A percentile compares a stretch with the other conserved stretches of the same genome.
phyloP scores from a whole-genome alignment of 2,113 vertebrate species.

The Erythrocercus mccallii region DNA sequence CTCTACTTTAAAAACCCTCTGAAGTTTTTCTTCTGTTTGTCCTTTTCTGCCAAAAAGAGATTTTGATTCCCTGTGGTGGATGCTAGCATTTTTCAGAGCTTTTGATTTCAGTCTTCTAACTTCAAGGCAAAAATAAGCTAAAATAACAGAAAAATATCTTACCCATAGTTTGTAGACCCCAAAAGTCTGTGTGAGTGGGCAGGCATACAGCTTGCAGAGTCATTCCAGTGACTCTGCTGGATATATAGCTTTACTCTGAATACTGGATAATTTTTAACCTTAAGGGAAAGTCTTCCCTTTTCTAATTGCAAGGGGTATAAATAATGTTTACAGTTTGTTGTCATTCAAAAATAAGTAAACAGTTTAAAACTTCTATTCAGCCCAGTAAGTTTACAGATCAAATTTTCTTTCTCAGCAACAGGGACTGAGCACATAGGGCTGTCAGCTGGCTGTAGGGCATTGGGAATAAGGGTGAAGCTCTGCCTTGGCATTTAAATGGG shows the following conservation, averaged over 20 bases:
- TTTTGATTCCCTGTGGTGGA: background rate
- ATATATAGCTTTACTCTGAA: background rate
- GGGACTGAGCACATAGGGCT: background rate
- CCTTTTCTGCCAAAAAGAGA: background rate
- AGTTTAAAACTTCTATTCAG: background rate
- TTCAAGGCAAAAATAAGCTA: background rate
- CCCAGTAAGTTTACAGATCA: background rate
- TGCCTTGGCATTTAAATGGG: background rate
- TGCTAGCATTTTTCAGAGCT: background rate
- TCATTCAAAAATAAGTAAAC: background rate
- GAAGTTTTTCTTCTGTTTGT: background rate
- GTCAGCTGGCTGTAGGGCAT: background rate
- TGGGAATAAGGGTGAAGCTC: background rate
- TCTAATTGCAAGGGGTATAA: background rate
- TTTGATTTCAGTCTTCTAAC: background rate
- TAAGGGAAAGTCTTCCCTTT: background rate
- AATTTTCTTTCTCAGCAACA: background rate
- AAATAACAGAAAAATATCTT: background rate
- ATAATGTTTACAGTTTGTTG: background rate
- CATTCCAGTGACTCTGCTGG: background rate
- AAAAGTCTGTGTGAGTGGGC: background rate
- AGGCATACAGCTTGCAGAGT: background rate
- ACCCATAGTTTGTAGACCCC: background rate
- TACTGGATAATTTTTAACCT: background rate
- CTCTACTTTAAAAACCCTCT: background rate